Base-by-base conservation (phyloP, 92 coral and sea anemone species). In the Heliopora coerulea region DNA sequence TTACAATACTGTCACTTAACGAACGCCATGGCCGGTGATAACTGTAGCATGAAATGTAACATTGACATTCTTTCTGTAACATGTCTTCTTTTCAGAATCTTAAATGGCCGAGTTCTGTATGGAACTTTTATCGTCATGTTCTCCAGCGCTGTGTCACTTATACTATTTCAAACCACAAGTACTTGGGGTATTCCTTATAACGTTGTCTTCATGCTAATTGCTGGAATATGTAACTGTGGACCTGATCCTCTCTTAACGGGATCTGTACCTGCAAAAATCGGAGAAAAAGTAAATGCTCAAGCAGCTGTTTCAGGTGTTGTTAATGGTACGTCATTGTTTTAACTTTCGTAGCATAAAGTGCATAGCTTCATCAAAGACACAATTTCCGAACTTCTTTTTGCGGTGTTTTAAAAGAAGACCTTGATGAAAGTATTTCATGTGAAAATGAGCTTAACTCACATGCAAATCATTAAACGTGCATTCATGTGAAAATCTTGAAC, bases 141-240 rank as follows among this genome's bases (percentile, higher is more conserved):
- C 59, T 84, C 89, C 19, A 95, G 96, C 54, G 84, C 96, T 0
- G 13, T 95, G n/a, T 86, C 89, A 57, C 84, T 95, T 29, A 88
- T 89, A 13, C 65, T 82, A 13, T 95, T 95, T 78, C 95, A 95
- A 62, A 78, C 74, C 82, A 95, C 99, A 21, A 91, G 96, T 35
- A 83, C 85, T 13, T 73, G 84, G 84, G 99, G 99, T 33, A 68
- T 95, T 48, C n/a, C 65, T 26, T 83, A 84, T 19, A 95, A 95
- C 56, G 86, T 88, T 17, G 26, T 66, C 54, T 90, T 86, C 75
- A 95, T 95, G 99, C 82, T 95, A 74, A 26, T 95, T 65, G 96
- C 99, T 60, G 99, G 99, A 15, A 88, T 90, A 1, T 95, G 99
- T 56, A 95, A 95, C 87, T 95, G 99, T 85, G 99, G 99, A 31